A percentile compares a stretch with the other conserved stretches of the same genome.
These are phyloP conservation scores for Hippocampus comes DNA, from an alignment of 2,113 vertebrate species.

Conservation along the genomic window DNA sequence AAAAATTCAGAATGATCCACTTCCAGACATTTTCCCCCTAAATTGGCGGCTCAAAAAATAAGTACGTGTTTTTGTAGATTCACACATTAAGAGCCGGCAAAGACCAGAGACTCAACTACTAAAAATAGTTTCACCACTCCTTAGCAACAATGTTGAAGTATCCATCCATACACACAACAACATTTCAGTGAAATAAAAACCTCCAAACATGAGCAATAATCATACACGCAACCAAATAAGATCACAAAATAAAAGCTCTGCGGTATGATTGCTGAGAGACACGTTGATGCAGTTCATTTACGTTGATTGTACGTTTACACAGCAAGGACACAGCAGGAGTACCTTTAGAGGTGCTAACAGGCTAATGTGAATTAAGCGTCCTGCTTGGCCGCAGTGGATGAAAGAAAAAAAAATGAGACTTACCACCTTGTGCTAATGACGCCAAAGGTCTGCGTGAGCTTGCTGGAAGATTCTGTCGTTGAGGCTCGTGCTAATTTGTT, in stretches of 20 bases:
- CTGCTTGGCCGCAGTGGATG: background rate
- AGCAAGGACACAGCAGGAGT: background rate
- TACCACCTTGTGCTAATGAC: background rate
- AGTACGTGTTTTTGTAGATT: too few relatives aligned
- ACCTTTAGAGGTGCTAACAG: background rate
- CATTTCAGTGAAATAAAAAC: background rate
- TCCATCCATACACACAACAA: background rate
- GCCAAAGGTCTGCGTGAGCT: too few relatives aligned
- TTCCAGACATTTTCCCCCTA: too few relatives aligned
- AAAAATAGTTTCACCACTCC: background rate
- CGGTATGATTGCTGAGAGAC: background rate
- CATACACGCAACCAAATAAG: background rate
- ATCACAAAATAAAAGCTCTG: background rate
- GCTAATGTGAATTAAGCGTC: background rate
- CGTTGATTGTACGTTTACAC: background rate
- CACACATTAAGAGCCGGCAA: too few relatives aligned
- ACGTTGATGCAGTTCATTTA: background rate
- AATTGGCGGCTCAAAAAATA: too few relatives aligned
- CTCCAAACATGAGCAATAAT: background rate
- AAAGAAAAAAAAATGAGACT: background rate
- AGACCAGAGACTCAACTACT: too few relatives aligned
- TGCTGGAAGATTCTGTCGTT: background rate
- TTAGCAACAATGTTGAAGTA: background rate
- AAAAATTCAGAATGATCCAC: too few relatives aligned
- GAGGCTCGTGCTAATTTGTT: background rate